Evolutionary conservation across 2,888 invertebrate genomes (phyloP), one percentile per base, ranked within the genome.

Genomic region (Tetheella fluctuosa): DNA sequence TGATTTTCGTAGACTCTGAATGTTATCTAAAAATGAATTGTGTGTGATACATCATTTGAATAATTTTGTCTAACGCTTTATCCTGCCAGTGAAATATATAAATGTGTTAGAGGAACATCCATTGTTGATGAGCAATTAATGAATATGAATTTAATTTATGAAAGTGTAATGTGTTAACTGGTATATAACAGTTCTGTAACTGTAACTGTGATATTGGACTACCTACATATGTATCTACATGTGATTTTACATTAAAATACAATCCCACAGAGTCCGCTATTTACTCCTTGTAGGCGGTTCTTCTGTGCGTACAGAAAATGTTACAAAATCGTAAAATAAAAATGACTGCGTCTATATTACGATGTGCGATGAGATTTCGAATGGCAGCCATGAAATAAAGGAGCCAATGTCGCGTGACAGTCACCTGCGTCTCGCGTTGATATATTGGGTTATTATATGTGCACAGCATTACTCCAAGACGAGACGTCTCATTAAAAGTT

Each of bases 321-420:
- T 85, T 84, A 85, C 76, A 81, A 80, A 82, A 79, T 79, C 83
- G 81, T 86, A 81, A 86, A 85, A 84, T 83, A 82, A 81, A 83
- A 81, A 84, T 76, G 80, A 79, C 74, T 74, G 68, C 65, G 76
- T 72, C 71, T 76, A 74, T 74, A 79, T 77, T 73, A 77, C 74
- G 70, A 61, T 61, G 73, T 74, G 70, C 75, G 79, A 77, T 77
- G 83, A 81, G 85, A 82, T 84, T 84, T 80, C 76, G 76, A 85
- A 85, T 83, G 80, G 76, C 77, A 65, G 79, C 74, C 73, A 76
- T 83, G 86, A 85, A 84, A 85, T 80, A 81, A 80, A 80, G 76
- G 76, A 73, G 74, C 74, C 74, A 69, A 77, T 79, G 81, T 81
- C 71, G 64, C 69, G 76, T 67, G 74, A 63, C 79, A 73, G 74